Conservation (phyloP, 2,888 invertebrate species). For the Ophioninae sp. region DNA sequence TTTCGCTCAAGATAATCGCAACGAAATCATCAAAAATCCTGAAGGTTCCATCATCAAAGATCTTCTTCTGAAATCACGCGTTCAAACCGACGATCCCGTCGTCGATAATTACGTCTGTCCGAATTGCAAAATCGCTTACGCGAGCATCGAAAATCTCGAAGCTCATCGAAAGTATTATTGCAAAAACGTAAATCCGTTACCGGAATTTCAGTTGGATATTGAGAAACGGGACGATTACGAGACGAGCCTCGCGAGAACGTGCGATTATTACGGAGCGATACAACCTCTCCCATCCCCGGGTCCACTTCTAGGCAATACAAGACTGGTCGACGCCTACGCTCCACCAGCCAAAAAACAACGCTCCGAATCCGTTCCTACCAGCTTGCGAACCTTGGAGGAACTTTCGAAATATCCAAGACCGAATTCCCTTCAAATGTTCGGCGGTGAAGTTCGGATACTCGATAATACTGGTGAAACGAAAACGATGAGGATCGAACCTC, state of each 20-base stretch:
- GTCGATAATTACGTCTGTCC: constrained; percentile 84
- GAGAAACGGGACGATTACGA: constrained; percentile 74
- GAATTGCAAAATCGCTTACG: constrained; percentile 89
- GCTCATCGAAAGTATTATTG: constrained; percentile 91
- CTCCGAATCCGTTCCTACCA: constrained; percentile 81
- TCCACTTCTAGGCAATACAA: constrained; percentile 90
- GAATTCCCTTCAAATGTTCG: constrained; percentile 87
- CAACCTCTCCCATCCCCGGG: constrained; percentile 90
- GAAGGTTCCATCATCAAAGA: constrained; percentile 90
- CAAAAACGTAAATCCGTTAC: constrained; percentile 83
- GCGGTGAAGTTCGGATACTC: constrained; percentile 89
- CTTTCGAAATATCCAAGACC: constrained; percentile 83
- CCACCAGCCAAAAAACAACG: constrained; percentile 82
- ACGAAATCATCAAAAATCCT: constrained; percentile 84
- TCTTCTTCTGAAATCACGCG: constrained; percentile 86
- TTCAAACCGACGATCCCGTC: constrained; percentile 74
- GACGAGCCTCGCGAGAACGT: constrained; percentile 60
- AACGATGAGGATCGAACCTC: constrained; percentile 86
- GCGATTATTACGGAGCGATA: constrained; percentile 73
- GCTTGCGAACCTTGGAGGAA: constrained; percentile 84
- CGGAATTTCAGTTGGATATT: constrained; percentile 73
- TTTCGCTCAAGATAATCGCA: constrained; percentile 81
- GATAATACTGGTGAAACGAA: constrained; percentile 87
- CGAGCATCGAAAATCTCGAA: constrained; percentile 91
- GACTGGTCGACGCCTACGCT: constrained; percentile 87